These are phyloP conservation scores for Notamacropus eugenii DNA, from an alignment of 2,797 vertebrate genomes.

Conservation along the genomic window DNA sequence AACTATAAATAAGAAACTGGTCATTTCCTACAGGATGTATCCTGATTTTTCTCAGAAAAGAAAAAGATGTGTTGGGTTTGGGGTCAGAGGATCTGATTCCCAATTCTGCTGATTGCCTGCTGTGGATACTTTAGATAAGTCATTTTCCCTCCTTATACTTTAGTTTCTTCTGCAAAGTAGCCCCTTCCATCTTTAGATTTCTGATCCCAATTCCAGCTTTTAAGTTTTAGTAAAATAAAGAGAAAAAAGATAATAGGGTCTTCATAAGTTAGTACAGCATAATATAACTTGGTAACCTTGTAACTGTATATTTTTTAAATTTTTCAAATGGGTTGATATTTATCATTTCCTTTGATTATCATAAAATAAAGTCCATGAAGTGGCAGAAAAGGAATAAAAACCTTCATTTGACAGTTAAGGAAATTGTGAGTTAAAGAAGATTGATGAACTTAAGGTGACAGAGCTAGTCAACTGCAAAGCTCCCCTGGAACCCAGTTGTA, in stretches of 20 bases:
- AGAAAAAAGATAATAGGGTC: background rate
- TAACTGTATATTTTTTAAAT: constrained; percentile 10
- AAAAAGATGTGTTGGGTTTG: background rate
- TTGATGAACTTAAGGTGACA: background rate
- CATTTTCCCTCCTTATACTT: background rate
- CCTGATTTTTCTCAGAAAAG: constrained; percentile 43
- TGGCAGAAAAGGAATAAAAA: background rate
- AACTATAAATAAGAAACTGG: constrained; percentile 70
- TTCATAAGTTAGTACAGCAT: background rate
- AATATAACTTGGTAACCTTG: background rate
- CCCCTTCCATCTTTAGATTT: background rate
- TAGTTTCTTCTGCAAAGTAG: background rate
- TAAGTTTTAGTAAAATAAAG: background rate
- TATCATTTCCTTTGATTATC: constrained; percentile 41
- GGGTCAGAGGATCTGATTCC: background rate
- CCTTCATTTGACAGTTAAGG: background rate
- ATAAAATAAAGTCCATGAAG: background rate
- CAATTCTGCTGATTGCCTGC: background rate
- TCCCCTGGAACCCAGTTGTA: background rate
- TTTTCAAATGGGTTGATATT: constrained; percentile 28
- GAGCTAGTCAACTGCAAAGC: background rate
- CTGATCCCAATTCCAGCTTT: background rate
- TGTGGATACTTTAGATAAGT: background rate
- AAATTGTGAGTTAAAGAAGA: background rate
- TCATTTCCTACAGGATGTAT: constrained; percentile 60